Evolutionary conservation across 2,888 invertebrate genomes (phyloP).

Genomic region (Drosophila nigritarsus): DNA sequence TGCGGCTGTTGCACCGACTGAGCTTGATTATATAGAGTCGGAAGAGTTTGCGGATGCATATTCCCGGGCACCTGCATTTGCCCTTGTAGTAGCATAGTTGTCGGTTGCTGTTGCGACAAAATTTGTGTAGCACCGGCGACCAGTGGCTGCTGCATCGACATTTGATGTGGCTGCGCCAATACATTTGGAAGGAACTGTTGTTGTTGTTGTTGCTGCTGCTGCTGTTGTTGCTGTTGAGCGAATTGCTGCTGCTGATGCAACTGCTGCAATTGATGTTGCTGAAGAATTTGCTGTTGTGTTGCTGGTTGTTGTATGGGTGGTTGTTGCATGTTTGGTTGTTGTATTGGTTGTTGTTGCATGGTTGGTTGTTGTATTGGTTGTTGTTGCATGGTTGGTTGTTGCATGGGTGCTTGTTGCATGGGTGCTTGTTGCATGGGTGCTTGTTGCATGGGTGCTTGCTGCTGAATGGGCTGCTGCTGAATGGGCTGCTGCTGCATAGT

Average conservation of each 20-base stretch:
- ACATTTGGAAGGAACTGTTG: conserved; percentile 86
- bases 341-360: conserved; percentile 54
- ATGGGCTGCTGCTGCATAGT: conserved; percentile 3
- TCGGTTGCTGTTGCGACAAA: conserved; percentile 82
- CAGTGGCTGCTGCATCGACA: conserved; percentile 86
- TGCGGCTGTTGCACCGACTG: conserved; percentile 36
- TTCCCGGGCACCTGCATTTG: conserved; percentile 65
- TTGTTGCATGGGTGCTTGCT: conserved; percentile 45
- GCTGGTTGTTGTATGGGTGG: conserved; percentile 53
- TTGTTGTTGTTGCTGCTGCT: conserved; percentile 85
- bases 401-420: conserved; percentile 37
- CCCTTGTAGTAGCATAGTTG: conserved; percentile 63
- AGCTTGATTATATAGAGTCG: conserved; percentile 48
- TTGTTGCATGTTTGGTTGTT: conserved; percentile 49
- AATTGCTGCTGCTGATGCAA: conserved; percentile 18
- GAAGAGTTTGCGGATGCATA: conserved; percentile 61
- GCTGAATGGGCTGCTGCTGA: conserved; percentile 45
- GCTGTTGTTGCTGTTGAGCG: conserved; percentile 85
- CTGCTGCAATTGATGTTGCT: conserved; percentile 71
- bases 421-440: conserved; percentile 45
- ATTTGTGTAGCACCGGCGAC: conserved; percentile 79
- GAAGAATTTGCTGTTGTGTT: conserved; percentile 66
- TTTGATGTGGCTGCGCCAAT: conserved; percentile 57
- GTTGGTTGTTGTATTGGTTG: conserved; percentile 51
- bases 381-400: conserved; percentile 51